Evolutionary conservation across 2,888 invertebrate species (phyloP).

Genomic region (Adelphocoris suturalis): DNA sequence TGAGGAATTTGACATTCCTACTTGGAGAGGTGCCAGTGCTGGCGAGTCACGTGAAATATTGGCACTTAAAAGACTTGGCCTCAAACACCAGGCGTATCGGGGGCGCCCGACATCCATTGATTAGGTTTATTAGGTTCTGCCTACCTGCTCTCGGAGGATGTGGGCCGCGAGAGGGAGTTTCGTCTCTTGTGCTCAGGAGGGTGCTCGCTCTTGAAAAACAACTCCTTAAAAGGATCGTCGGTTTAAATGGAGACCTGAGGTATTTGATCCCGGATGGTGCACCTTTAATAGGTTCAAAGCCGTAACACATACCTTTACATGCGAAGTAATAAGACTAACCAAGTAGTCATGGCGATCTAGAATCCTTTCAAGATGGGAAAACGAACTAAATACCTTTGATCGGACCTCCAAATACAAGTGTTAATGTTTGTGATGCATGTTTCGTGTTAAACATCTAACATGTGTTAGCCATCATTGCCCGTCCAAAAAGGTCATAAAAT

Average conservation of each 20-base stretch:
- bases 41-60: no score
- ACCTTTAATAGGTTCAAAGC: neutral
- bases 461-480: no score
- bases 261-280: neutral
- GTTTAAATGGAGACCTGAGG: neutral
- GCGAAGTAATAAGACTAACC: neutral
- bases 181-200: neutral
- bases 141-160: constrained; percentile 4
- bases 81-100: neutral
- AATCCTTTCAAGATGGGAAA: no score
- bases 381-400: no score
- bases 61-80: neutral
- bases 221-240: constrained; percentile 6
- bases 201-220: neutral
- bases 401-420: no score
- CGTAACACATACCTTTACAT: neutral
- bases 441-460: no score
- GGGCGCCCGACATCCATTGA: neutral
- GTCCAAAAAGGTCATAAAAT: no score
- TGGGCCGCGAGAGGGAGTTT: neutral
- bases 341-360: no score
- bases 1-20: no score
- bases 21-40: no score
- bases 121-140: neutral
- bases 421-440: no score